These are phyloP conservation scores for Drosophila emarginata DNA, from an alignment of 2,888 invertebrate genomes.

Conservation along the genomic window DNA sequence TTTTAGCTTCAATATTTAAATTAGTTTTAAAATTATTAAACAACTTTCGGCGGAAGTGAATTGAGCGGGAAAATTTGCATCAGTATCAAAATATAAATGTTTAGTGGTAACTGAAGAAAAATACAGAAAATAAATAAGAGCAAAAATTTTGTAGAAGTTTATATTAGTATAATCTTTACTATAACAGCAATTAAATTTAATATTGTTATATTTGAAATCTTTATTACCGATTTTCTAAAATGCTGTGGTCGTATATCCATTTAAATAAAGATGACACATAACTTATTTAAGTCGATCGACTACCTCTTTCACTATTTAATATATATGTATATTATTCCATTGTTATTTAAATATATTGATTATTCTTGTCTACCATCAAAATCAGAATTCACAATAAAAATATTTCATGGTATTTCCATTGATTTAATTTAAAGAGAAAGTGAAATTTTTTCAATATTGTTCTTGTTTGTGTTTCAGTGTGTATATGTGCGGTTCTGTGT, in stretches of 20 bases:
- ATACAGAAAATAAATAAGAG: no score
- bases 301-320: background rate
- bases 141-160: no score
- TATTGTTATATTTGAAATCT: no score
- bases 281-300: background rate
- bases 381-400: background rate
- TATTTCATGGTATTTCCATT: background rate
- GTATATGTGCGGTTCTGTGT: conserved; percentile 35
- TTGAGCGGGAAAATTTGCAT: no score
- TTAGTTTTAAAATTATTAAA: background rate
- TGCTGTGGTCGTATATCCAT: no score
- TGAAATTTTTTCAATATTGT: conserved; percentile 12
- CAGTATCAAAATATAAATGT: no score
- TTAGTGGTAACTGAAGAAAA: no score
- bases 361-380: background rate
- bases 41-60: background rate
- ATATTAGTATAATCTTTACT: no score
- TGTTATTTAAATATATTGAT: background rate
- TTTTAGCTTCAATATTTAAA: background rate
- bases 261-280: background rate
- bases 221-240: no score
- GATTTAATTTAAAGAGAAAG: background rate
- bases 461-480: conserved; percentile 25
- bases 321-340: background rate
- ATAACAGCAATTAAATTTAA: no score